Conservation (phyloP, 2,888 invertebrate genomes). For the Anagyrus pseudococci region DNA sequence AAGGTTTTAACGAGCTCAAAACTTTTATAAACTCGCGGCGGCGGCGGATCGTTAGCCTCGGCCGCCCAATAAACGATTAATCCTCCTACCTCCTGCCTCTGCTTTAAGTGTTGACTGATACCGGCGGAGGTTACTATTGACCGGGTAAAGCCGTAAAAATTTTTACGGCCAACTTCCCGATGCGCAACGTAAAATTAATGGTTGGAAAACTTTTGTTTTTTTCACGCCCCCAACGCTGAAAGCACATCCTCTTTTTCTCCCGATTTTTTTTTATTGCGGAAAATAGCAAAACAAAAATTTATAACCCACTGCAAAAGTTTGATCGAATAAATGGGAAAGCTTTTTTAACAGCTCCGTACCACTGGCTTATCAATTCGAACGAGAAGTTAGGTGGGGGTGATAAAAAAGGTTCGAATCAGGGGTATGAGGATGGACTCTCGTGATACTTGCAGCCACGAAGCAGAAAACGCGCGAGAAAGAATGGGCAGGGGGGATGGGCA, state of each 20-base stretch:
- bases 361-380: neutral
- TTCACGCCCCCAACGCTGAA: too few relatives aligned
- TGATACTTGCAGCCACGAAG: constrained; percentile 14
- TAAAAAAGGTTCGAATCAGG: constrained; percentile 10
- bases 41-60: constrained; percentile 26
- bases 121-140: constrained; percentile 23
- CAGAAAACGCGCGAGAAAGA: constrained; percentile 19
- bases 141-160: constrained; percentile 20
- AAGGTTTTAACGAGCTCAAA: constrained; percentile 31
- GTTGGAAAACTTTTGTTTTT: too few relatives aligned
- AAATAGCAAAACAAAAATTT: too few relatives aligned
- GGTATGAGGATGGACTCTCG: neutral
- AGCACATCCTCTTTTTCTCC: too few relatives aligned
- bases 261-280: too few relatives aligned
- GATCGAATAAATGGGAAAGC: too few relatives aligned
- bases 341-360: too few relatives aligned
- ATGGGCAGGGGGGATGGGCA: neutral
- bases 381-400: neutral
- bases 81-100: too few relatives aligned
- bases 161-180: constrained; percentile 17
- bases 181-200: neutral
- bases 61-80: constrained; percentile 26
- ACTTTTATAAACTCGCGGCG: constrained; percentile 30
- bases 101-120: neutral
- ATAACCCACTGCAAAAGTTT: too few relatives aligned